Base-by-base conservation (phyloP, 2,888 invertebrate species). In the Campoletis raptor region DNA sequence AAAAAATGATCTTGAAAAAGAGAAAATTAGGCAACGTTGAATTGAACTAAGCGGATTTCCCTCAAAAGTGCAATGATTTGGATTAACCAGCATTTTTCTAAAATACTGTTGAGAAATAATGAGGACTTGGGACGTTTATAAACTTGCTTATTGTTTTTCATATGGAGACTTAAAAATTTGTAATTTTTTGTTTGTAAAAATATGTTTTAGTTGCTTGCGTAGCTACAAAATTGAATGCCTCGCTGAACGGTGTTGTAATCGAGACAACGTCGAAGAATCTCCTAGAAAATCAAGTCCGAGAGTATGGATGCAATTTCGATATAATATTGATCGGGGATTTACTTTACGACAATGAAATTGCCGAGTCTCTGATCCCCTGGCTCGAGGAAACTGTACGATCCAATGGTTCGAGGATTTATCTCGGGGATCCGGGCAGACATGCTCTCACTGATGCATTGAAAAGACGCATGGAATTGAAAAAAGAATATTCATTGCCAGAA, bases 281-380 rank as follows among this genome's bases (percentile, higher is more conserved):
- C 42, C 94, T 96, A 67, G 85, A 66, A 66, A 95, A 95, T 0
- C 79, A 82, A 61, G 57, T 80, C 12, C 64, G 61, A n/a, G 42
- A 72, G 21, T 73, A 85, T 2, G 87, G 86, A 72, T 91, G 92
- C 3, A 84, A 90, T 12, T 95, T 95, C 90, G 96, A 97, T 89
- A 94, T 96, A 2, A 94, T 97, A 85, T 92, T 97, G n/a, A 94
- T 97, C 54, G 97, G 97, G 0, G 97, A 97, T 91, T 95, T 97
- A 95, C 96, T 97, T 89, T 97, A 97, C 91, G 96, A 97, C 90
- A 95, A 95, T 85, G 95, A 95, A 72, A 96, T 96, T 85, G 95
- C 95, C 0, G 94, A 92, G 8, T 74, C 90, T n/a, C 91, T 96
- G 52, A 95, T 96, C 84, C 92, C 94, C 0, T 96, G 96, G 96